phyloP scores from a whole-genome alignment of 2,888 invertebrate genomes.

The Syrista parreyssii region DNA sequence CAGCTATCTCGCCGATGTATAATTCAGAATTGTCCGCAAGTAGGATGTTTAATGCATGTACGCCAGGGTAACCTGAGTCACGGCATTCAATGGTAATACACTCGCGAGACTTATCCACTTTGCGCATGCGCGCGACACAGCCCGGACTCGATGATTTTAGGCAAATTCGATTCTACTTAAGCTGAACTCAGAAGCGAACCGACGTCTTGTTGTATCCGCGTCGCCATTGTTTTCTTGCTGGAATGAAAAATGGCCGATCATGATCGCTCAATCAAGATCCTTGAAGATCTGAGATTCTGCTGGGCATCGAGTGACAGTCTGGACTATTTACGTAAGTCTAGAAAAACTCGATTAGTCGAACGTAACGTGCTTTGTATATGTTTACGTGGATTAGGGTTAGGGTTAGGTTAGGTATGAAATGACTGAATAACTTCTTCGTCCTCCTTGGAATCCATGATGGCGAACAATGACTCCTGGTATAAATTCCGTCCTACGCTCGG shows the following conservation, averaged over 20 bases:
- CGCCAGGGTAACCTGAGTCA: constrained; percentile 5
- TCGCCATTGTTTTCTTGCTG: not conserved
- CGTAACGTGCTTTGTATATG: not conserved
- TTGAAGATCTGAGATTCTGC: not conserved
- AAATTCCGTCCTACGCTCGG: constrained; percentile 25
- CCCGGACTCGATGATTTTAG: constrained; percentile 27
- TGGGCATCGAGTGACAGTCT: not conserved
- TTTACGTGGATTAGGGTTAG: not conserved
- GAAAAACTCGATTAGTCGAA: not conserved
- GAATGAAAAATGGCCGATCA: not conserved
- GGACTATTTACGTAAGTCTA: not conserved
- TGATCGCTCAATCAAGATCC: not conserved
- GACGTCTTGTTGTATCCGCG: not conserved
- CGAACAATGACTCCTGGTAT: constrained; percentile 24
- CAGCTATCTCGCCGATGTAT: constrained; percentile 55
- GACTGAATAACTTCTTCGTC: not conserved
- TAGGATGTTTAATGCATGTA: constrained; percentile 61
- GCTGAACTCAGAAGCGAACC: constrained; percentile 18
- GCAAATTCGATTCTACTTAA: constrained; percentile 38
- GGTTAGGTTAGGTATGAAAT: not conserved
- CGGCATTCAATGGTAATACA: constrained; percentile 61
- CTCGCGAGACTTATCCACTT: constrained; percentile 33
- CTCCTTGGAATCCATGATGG: not conserved
- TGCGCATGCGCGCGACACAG: constrained; percentile 11
- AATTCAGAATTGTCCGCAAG: constrained; percentile 61